These are phyloP conservation scores for Zaprionus ghesquierei DNA, from an alignment of 1,140 invertebrate species.

Conservation along the genomic window DNA sequence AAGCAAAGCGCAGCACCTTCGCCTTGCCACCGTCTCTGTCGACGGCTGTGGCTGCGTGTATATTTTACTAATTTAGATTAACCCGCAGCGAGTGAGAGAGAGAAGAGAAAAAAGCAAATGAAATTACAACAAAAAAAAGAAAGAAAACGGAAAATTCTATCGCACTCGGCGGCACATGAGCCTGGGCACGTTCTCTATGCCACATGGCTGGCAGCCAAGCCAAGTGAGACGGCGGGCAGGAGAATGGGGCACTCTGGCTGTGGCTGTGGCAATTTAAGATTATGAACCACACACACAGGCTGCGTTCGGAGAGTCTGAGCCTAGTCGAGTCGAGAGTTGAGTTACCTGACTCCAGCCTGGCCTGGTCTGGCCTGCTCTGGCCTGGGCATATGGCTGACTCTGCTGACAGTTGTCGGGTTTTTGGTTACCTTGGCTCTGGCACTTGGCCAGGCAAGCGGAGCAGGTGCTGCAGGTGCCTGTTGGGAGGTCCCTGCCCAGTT, in stretches of 20 bases:
- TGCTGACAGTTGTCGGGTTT: constrained; percentile 39
- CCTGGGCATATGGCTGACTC: constrained; percentile 59
- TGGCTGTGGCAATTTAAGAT: constrained; percentile 71
- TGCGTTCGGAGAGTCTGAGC: neutral
- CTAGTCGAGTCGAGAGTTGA: constrained; percentile 40
- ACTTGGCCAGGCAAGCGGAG: constrained; percentile 46
- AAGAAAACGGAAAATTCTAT: constrained; percentile 54
- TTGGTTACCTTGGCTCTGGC: constrained; percentile 48
- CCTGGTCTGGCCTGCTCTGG: no score
- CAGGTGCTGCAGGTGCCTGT: constrained; percentile 31
- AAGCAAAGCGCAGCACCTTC: constrained; percentile 33
- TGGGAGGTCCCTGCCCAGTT: constrained; percentile 19
- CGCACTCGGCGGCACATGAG: constrained; percentile 58
- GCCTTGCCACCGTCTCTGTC: no score
- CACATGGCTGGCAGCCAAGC: constrained; percentile 45
- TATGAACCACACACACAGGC: constrained; percentile 67
- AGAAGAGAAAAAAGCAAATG: neutral
- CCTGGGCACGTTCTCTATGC: constrained; percentile 63
- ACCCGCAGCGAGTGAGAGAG: constrained; percentile 57
- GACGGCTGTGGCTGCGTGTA: constrained; percentile 54
- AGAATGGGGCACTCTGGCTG: neutral
- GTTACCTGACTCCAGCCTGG: no score
- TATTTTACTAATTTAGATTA: constrained; percentile 81
- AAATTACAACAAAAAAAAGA: neutral
- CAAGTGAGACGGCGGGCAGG: no score